Conservation (phyloP, 2,797 vertebrate species). For the Cyprinodon diabolis region DNA sequence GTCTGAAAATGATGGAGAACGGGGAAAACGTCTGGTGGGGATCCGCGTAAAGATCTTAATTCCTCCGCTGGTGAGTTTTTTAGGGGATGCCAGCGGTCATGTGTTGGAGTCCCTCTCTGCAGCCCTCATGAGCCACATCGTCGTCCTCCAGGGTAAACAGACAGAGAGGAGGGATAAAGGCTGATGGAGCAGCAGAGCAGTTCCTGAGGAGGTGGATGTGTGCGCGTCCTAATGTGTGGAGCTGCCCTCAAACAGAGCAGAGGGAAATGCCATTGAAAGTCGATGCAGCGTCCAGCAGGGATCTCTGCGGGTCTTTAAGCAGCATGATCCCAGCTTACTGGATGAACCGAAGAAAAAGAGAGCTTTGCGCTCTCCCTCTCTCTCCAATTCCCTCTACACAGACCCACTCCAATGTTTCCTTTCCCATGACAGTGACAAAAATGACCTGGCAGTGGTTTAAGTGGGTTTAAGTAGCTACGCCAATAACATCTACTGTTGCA, state of each 20-base stretch:
- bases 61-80: constrained; percentile 9
- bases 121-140: constrained; percentile 11
- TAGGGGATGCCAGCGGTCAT: constrained; percentile 45
- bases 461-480: constrained; percentile 37
- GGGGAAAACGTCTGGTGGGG: constrained; percentile 6
- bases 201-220: constrained; percentile 64
- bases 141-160: constrained; percentile 29
- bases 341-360: neutral
- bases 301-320: constrained; percentile 33
- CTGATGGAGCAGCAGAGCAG: constrained; percentile 71
- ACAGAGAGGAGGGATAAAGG: constrained; percentile 57
- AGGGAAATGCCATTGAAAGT: constrained; percentile 45
- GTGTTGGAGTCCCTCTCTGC: constrained; percentile 36
- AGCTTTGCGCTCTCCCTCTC: neutral
- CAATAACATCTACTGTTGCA: constrained; percentile 37
- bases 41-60: constrained; percentile 21
- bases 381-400: neutral
- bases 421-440: constrained; percentile 25
- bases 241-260: constrained; percentile 30
- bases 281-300: constrained; percentile 21
- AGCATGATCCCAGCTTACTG: constrained; percentile 1
- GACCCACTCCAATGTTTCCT: neutral
- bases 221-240: constrained; percentile 39
- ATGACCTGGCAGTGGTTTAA: constrained; percentile 55
- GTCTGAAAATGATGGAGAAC: constrained; percentile 5